phyloP scores from a whole-genome alignment of 2,888 invertebrate species.

The Trypoxylon attenuatum region DNA sequence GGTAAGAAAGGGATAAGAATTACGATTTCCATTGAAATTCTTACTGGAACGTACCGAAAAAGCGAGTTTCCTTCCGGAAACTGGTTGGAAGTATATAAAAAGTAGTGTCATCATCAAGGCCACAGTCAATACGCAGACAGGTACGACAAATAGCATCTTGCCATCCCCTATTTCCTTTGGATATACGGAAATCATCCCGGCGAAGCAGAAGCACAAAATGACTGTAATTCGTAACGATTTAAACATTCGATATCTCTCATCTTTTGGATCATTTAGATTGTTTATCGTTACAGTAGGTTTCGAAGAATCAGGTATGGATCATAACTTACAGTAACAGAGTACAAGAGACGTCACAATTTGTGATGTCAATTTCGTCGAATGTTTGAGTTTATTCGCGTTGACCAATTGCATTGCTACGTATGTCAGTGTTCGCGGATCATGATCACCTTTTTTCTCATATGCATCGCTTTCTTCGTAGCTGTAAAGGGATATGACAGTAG shows the following conservation, averaged over 20 bases:
- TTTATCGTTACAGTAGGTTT: too few species aligned
- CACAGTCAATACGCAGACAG: conserved; percentile 41
- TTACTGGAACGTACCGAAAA: conserved; percentile 73
- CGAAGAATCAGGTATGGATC: too few species aligned
- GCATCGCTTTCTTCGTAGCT: conserved; percentile 74
- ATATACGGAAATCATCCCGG: conserved; percentile 43
- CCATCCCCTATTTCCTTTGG: conserved; percentile 47
- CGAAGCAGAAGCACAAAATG: conserved; percentile 50
- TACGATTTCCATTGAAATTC: too few species aligned
- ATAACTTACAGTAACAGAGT: conserved; percentile 72
- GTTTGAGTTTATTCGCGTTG: conserved; percentile 71
- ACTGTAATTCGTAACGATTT: conserved; percentile 37
- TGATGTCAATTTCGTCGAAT: conserved; percentile 74
- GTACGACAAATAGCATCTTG: conserved; percentile 35
- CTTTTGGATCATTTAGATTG: too few species aligned
- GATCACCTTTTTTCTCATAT: conserved; percentile 69
- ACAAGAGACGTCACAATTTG: conserved; percentile 74
- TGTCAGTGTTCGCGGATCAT: conserved; percentile 58
- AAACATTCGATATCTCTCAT: too few species aligned
- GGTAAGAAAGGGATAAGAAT: neutral
- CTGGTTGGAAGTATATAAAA: conserved; percentile 70
- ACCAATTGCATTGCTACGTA: conserved; percentile 70
- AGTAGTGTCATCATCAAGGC: conserved; percentile 48
- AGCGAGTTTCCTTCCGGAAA: conserved; percentile 63
- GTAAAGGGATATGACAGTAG: conserved; percentile 23